A percentile compares a stretch with the other conserved stretches of the same genome.
These are phyloP conservation scores for Trochalopteron elliotii DNA, from an alignment of 2,113 vertebrate genomes.

Conservation along the genomic window DNA sequence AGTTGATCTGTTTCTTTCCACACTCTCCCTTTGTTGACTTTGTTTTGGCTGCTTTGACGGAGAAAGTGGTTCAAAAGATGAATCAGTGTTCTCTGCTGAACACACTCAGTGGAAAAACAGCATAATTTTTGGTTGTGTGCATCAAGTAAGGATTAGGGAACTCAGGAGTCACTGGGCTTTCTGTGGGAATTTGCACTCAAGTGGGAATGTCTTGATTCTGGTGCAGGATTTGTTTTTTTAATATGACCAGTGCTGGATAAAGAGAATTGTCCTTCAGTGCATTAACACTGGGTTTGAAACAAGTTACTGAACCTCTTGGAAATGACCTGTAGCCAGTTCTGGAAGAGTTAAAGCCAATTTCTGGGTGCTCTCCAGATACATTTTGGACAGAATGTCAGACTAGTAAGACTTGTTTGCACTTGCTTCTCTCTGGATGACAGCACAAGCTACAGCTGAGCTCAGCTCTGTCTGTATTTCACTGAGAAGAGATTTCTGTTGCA, in stretches of 20 bases:
- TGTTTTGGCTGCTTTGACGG: conserved; percentile 21
- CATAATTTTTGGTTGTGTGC: not conserved
- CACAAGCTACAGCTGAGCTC: conserved; percentile 27
- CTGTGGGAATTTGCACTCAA: not conserved
- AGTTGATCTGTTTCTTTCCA: not conserved
- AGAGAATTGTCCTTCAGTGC: not conserved
- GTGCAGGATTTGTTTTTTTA: not conserved
- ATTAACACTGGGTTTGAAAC: not conserved
- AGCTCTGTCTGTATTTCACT: conserved; percentile 4
- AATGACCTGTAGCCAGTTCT: not conserved
- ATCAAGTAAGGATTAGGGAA: not conserved
- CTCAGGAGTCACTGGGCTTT: not conserved
- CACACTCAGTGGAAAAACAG: not conserved
- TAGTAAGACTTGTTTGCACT: not conserved
- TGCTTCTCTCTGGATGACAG: conserved; percentile 22
- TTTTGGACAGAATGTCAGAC: not conserved
- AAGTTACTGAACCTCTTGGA: not conserved
- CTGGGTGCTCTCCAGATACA: not conserved
- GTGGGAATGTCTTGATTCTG: not conserved
- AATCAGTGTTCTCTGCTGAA: not conserved
- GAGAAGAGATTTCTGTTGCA: not conserved
- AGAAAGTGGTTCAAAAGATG: conserved; percentile 32
- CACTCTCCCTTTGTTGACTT: not conserved
- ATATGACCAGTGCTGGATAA: not conserved
- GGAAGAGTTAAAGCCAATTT: not conserved